Percentiles rank a stretch among this genome's conserved stretches.
Evolutionary conservation across 2,113 vertebrate species (phyloP).

Genomic region (Gymnobelideus leadbeateri): DNA sequence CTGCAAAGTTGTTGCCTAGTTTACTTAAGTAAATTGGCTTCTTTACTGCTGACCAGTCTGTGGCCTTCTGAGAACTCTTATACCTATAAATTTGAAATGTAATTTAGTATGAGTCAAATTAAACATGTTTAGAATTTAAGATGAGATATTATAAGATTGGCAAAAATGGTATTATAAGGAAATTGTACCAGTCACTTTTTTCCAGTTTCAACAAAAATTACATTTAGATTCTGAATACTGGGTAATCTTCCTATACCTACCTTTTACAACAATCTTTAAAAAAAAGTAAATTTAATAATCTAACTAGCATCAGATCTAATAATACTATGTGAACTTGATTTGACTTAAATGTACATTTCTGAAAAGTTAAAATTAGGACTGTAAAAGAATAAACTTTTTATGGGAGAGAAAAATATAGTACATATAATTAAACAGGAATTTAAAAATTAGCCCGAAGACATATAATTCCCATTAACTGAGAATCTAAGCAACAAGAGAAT

Average conservation of each 20-base stretch:
- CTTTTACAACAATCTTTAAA: neutral
- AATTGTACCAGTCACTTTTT: neutral
- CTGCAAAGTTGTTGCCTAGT: constrained; percentile 94
- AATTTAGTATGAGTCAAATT: constrained; percentile 48
- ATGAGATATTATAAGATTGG: constrained; percentile 26
- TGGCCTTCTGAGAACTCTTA: constrained; percentile 96
- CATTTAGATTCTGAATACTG: neutral
- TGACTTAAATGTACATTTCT: neutral
- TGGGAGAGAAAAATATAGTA: neutral
- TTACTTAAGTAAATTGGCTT: constrained; percentile 97
- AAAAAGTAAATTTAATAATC: neutral
- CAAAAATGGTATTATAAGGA: neutral
- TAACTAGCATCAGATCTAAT: neutral
- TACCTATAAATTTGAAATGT: constrained; percentile 88
- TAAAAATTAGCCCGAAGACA: neutral
- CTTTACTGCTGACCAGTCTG: constrained; percentile 95
- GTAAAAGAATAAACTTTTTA: neutral
- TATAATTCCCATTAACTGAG: neutral
- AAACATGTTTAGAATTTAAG: constrained; percentile 52
- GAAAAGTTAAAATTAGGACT: neutral
- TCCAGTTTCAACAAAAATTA: neutral
- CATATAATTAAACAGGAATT: neutral
- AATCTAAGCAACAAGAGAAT: neutral
- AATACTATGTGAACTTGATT: neutral
- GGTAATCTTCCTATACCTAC: neutral